These are phyloP conservation scores for Andrena chrysosceles DNA, from an alignment of 2,888 invertebrate genomes.

Conservation along the genomic window DNA sequence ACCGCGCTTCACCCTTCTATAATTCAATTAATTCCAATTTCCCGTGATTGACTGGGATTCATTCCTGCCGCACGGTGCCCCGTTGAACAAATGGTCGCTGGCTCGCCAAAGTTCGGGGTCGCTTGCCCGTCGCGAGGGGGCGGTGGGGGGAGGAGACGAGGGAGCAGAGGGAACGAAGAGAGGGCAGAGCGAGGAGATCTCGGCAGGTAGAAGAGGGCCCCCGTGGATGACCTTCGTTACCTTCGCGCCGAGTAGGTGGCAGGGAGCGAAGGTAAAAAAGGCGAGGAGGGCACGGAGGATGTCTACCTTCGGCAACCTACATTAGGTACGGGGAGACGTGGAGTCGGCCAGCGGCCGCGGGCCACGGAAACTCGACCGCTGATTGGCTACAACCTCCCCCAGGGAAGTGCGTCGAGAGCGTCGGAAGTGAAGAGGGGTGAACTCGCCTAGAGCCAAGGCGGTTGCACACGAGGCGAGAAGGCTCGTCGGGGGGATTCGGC, in stretches of 20 bases:
- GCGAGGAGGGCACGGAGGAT: slow-evolving; percentile 52
- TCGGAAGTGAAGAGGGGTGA: slow-evolving; percentile 74
- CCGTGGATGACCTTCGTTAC: slow-evolving; percentile 53
- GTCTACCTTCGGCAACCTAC: slow-evolving; percentile 67
- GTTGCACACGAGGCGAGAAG: slow-evolving; percentile 65
- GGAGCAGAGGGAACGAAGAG: not conserved
- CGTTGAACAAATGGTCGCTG: slow-evolving; percentile 5
- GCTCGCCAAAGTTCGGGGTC: not conserved
- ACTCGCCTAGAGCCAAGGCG: slow-evolving; percentile 57
- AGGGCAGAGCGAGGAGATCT: not conserved
- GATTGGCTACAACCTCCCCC: slow-evolving; percentile 74
- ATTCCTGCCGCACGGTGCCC: not conserved
- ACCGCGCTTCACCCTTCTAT: no score
- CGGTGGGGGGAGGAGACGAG: not conserved
- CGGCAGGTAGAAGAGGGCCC: not conserved
- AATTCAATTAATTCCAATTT: no score
- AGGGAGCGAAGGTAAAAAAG: slow-evolving; percentile 42
- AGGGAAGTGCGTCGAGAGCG: slow-evolving; percentile 71
- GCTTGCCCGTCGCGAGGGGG: slow-evolving; percentile 1
- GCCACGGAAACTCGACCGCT: slow-evolving; percentile 66
- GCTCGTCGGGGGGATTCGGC: not conserved
- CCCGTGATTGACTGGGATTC: no score
- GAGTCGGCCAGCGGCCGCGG: slow-evolving; percentile 66
- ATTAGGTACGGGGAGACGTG: slow-evolving; percentile 63
- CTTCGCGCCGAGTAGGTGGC: slow-evolving; percentile 27